These are phyloP conservation scores for Pelvicachromis taeniatus DNA, from an alignment of 2,113 vertebrate genomes.

Conservation along the genomic window DNA sequence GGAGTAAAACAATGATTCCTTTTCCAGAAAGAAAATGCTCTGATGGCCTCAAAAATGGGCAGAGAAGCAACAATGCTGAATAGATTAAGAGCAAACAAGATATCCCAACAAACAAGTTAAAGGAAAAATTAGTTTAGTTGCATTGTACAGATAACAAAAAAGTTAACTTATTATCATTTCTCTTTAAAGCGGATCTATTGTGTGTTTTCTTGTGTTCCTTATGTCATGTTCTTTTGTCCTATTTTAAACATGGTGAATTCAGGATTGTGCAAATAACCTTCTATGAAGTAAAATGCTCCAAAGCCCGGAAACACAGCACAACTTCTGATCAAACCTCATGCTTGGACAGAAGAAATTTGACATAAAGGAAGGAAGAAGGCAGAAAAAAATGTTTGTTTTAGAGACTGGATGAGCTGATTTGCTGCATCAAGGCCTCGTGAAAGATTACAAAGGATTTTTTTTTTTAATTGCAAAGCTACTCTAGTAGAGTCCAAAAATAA, in stretches of 20 bases:
- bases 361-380: not conserved
- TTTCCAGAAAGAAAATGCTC: slow-evolving; percentile 27
- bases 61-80: not conserved
- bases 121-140: not conserved
- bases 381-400: rapidly evolving
- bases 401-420: not conserved
- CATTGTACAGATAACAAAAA: not conserved
- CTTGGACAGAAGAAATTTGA: not conserved
- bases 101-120: not conserved
- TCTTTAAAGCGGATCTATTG: too few species aligned
- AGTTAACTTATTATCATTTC: not conserved
- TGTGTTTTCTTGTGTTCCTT: too few species aligned
- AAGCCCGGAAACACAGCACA: not conserved
- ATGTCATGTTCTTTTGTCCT: too few species aligned
- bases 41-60: not conserved
- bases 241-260: too few species aligned
- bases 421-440: not conserved
- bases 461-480: not conserved
- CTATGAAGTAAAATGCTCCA: not conserved
- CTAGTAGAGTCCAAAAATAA: not conserved
- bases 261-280: not conserved
- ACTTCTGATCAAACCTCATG: not conserved
- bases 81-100: not conserved
- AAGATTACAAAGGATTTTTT: not conserved
- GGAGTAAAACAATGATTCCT: slow-evolving; percentile 28